Evolutionary conservation across 2,113 vertebrate genomes (phyloP).

Genomic region (Rissa tridactyla): DNA sequence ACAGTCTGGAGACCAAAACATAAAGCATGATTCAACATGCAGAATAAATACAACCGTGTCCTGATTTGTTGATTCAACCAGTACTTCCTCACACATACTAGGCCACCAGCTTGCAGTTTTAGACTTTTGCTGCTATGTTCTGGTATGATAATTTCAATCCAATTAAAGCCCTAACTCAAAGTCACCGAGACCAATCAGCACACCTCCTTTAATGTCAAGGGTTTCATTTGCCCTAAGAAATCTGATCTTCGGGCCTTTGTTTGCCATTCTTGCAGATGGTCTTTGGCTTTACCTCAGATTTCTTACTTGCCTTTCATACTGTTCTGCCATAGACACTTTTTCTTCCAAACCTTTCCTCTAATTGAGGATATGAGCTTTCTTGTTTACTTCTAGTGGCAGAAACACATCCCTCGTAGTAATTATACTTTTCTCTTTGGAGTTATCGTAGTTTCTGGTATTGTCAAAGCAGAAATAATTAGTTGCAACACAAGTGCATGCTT

Average conservation of each 20-base stretch:
- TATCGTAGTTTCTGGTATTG: neutral
- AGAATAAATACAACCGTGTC: neutral
- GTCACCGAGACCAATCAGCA: neutral
- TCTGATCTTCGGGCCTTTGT: neutral
- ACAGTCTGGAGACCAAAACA: slow-evolving; percentile 20
- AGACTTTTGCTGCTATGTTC: neutral
- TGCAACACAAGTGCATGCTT: neutral
- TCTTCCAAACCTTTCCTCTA: neutral
- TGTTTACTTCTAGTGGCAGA: neutral
- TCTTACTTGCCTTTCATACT: neutral
- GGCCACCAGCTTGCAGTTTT: neutral
- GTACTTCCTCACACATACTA: neutral
- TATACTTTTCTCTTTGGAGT: neutral
- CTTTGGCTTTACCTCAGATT: neutral
- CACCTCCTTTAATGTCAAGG: neutral
- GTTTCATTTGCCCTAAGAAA: neutral
- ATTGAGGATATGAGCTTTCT: neutral
- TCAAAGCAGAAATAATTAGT: neutral
- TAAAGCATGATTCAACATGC: neutral
- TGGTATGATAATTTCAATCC: neutral
- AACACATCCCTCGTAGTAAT: neutral
- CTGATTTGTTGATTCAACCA: neutral
- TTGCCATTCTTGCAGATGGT: neutral
- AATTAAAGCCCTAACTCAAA: neutral
- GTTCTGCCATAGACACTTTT: neutral